Percentiles rank a stretch among this genome's conserved stretches.
Evolutionary conservation across 2,888 invertebrate genomes (phyloP).

Genomic region (Cacoxenus indagator): DNA sequence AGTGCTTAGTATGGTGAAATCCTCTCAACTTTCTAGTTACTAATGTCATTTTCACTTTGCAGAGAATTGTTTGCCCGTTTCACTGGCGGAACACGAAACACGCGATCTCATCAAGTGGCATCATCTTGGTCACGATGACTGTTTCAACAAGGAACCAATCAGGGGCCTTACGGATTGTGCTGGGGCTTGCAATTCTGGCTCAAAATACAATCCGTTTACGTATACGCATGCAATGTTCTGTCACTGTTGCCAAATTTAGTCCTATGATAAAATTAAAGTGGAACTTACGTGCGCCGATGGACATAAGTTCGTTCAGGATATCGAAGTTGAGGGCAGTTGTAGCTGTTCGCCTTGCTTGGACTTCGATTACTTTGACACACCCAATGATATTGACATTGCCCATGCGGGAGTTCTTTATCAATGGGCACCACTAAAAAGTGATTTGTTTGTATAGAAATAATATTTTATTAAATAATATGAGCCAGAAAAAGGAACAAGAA

Average conservation of each 20-base stretch:
- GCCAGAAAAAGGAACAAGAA: no score
- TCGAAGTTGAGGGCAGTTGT: slow-evolving; percentile 24
- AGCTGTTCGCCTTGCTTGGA: neutral
- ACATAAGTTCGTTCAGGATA: slow-evolving; percentile 45
- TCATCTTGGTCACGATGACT: slow-evolving; percentile 74
- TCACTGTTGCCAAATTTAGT: slow-evolving; percentile 74
- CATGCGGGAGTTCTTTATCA: no score
- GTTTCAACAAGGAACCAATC: slow-evolving; percentile 76
- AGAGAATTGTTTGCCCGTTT: slow-evolving; percentile 75
- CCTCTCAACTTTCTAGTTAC: neutral
- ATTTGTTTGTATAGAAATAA: no score
- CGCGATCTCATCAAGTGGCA: slow-evolving; percentile 74
- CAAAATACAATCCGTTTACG: slow-evolving; percentile 77
- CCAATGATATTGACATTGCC: neutral
- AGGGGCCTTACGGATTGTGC: slow-evolving; percentile 78
- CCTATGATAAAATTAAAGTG: slow-evolving; percentile 59
- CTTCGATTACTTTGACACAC: neutral
- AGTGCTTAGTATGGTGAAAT: no score
- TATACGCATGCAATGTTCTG: slow-evolving; percentile 74
- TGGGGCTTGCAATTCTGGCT: slow-evolving; percentile 80
- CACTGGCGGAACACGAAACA: slow-evolving; percentile 73
- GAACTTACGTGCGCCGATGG: slow-evolving; percentile 72
- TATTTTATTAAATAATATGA: no score
- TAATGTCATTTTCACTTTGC: slow-evolving; percentile 33
- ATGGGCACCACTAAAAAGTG: no score